Evolutionary conservation across 1,140 invertebrate species (phyloP).

Genomic region (Eulimnadia texana): DNA sequence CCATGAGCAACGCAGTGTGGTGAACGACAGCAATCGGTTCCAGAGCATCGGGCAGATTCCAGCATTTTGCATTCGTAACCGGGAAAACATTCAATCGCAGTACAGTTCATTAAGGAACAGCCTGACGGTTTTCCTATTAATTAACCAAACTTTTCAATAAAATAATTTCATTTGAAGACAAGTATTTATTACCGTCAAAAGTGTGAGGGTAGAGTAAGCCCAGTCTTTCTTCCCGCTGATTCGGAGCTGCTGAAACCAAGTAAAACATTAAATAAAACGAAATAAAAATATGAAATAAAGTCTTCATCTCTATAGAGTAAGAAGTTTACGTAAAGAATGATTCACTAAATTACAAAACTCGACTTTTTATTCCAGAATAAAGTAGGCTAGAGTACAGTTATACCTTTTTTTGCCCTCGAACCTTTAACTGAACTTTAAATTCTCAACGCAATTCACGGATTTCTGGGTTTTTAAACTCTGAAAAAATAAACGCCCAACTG

Average conservation of each 20-base stretch:
- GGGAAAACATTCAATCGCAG: neutral
- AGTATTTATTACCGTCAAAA: neutral
- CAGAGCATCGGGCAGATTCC: neutral
- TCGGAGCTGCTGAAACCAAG: neutral
- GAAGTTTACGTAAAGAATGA: neutral
- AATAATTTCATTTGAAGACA: neutral
- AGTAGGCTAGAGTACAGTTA: neutral
- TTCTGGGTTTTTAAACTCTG: too few species aligned
- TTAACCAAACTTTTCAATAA: neutral
- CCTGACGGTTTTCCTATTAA: neutral
- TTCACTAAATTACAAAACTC: neutral
- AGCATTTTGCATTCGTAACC: neutral
- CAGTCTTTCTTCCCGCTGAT: neutral
- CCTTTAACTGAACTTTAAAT: too few species aligned
- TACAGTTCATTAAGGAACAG: neutral
- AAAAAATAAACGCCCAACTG: too few species aligned
- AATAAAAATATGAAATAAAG: neutral
- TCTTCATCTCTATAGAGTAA: neutral
- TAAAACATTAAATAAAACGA: neutral
- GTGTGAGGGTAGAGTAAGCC: neutral
- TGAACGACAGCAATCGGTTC: neutral
- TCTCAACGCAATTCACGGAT: too few species aligned
- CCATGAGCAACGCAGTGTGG: neutral
- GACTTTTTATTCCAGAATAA: neutral
- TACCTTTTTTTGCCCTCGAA: too few species aligned